Conservation (phyloP, 2,113 vertebrate genomes). For the Pogona vitticeps region DNA sequence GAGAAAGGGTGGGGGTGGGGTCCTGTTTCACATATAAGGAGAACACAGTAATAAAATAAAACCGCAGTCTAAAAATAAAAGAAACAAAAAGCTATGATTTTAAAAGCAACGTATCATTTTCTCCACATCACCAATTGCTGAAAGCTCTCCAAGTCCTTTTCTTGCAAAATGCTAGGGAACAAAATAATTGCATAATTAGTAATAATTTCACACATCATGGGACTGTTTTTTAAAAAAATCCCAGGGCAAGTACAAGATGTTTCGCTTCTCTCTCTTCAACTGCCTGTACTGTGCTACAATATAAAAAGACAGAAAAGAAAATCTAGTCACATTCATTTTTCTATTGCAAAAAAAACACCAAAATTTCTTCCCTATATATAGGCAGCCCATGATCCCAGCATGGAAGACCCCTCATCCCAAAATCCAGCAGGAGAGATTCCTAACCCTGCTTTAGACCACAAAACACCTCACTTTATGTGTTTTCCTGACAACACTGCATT, state of each 20-base stretch:
- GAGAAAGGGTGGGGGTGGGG: neutral
- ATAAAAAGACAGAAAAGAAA: neutral
- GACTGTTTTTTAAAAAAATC: slow-evolving; percentile 57
- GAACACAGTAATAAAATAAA: slow-evolving; percentile 54
- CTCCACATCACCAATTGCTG: slow-evolving; percentile 70
- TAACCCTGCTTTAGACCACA: no score
- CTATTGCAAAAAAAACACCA: no score
- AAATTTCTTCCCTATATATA: neutral
- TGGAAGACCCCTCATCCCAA: neutral
- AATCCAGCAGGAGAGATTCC: no score
- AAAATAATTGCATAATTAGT: slow-evolving; percentile 79
- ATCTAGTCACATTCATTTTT: neutral
- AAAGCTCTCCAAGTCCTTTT: slow-evolving; percentile 76
- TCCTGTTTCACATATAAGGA: neutral
- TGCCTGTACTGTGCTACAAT: slow-evolving; percentile 18
- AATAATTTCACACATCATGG: slow-evolving; percentile 67
- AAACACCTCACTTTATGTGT: no score
- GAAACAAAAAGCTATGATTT: slow-evolving; percentile 71
- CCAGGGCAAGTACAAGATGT: slow-evolving; percentile 64
- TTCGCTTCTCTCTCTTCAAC: slow-evolving; percentile 32
- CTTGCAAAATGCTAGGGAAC: slow-evolving; percentile 45
- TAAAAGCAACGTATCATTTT: slow-evolving; percentile 69
- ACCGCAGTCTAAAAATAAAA: slow-evolving; percentile 66
- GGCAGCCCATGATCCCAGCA: neutral
- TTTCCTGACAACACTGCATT: neutral